Percentiles rank a stretch among this genome's conserved stretches.
phyloP scores from a whole-genome alignment of 2,888 invertebrate genomes.

The Sarcophaga carnaria region DNA sequence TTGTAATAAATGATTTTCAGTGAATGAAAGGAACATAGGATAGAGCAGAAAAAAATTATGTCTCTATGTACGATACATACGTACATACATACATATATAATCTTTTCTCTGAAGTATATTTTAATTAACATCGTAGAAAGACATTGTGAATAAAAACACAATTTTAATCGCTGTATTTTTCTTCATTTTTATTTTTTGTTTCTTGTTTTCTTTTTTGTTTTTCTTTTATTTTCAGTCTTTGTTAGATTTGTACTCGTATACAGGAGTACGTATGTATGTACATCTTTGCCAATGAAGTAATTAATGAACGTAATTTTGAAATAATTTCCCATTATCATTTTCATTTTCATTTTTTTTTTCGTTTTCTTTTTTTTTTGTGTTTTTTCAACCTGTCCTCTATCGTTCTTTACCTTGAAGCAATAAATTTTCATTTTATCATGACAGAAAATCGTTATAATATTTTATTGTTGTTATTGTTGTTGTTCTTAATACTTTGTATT shows the following conservation, averaged over 20 bases:
- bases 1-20: no score
- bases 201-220: neutral
- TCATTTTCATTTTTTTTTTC: no score
- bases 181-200: no score
- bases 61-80: no score
- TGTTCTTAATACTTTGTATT: neutral
- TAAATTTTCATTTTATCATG: slow-evolving; percentile 64
- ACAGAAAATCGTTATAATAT: slow-evolving; percentile 44
- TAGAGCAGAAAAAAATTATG: no score
- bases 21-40: no score
- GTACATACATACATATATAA: neutral
- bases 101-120: neutral
- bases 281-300: slow-evolving; percentile 56
- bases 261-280: neutral
- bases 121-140: neutral
- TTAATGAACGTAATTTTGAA: slow-evolving; percentile 57
- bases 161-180: no score
- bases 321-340: slow-evolving; percentile 60
- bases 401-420: slow-evolving; percentile 52
- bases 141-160: neutral
- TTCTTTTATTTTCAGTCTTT: slow-evolving; percentile 8
- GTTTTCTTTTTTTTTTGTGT: slow-evolving; percentile 1
- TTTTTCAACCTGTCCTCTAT: slow-evolving; percentile 32
- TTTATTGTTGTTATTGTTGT: slow-evolving; percentile 1
- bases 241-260: neutral